Evolutionary conservation across 2,113 vertebrate genomes (phyloP), one percentile per base, ranked within the genome.

Genomic region (Zosterops pallidus): DNA sequence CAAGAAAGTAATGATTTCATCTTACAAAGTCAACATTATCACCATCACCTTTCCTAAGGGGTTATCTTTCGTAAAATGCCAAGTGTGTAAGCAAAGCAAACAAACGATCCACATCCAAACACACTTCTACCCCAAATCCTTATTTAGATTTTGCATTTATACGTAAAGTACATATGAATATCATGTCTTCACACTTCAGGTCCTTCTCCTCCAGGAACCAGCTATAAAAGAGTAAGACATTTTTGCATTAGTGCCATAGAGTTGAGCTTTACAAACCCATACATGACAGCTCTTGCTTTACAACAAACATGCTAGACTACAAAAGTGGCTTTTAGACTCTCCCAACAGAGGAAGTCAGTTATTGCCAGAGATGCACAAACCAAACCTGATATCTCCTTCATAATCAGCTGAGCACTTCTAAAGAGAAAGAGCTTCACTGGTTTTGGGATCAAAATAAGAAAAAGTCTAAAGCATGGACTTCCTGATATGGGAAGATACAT

Each of bases 191-290:
- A 78, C 25, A 99, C 98, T 97, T 99, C 99, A 55, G 99, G 99
- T 84, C 99, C 99, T 98, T 99, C 99, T 94, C 99, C 99, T 97
- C 99, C 99, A 62, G 99, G 99, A 96, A 99, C 99, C 90, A 99
- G 98, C 99, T 99, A 96, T 41, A 97, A 81, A 86, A 90, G 46
- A 95, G 6, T 17, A 86, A 46, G 11, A 81, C 11, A 89, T 46
- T 57, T 86, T 50, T 72, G 39, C 47, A 53, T 96, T 76, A 96
- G 70, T 60, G 31, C 24, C 24, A 64, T 3, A 42, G 19, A 64
- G 31, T 7, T n/a, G 19, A 91, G 37, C 39, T 87, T 29, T 25
- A 71, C 62, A 84, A 82, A 84, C 28, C 17, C n/a, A 49, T 26
- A 67, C 4, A 12, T 9, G 5, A 56, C 56, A 89, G 41, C 18